These are phyloP conservation scores for Dorcus hopei DNA, from an alignment of 2,888 invertebrate species.

Conservation along the genomic window DNA sequence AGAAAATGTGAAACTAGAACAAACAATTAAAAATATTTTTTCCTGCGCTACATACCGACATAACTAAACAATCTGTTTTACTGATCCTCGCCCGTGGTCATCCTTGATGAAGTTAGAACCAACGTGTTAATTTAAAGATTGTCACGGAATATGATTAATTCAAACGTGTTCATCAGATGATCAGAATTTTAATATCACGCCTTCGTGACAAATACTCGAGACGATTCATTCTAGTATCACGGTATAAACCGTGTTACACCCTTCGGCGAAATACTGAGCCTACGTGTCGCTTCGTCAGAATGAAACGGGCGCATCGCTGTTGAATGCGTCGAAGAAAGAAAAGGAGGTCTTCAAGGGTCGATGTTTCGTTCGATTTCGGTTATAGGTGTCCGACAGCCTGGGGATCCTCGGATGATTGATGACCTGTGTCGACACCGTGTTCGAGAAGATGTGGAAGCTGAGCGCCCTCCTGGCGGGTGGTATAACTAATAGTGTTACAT, in stretches of 20 bases:
- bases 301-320: not conserved
- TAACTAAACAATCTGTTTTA: no score
- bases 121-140: conserved; percentile 33
- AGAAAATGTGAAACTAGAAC: no score
- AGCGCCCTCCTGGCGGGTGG: conserved; percentile 42
- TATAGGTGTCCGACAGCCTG: conserved; percentile 39
- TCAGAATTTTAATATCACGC: conserved; percentile 39
- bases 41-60: no score
- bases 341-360: conserved; percentile 12
- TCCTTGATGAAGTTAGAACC: conserved; percentile 44
- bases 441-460: conserved; percentile 45
- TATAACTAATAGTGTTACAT: conserved; percentile 47
- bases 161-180: conserved; percentile 32
- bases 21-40: no score
- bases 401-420: conserved; percentile 47
- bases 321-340: not conserved
- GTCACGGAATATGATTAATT: conserved; percentile 34
- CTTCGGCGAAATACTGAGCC: conserved; percentile 6
- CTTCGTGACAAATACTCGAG: conserved; percentile 35
- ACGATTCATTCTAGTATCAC: conserved; percentile 31
- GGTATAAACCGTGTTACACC: conserved; percentile 22
- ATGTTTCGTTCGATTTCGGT: conserved; percentile 19
- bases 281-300: not conserved
- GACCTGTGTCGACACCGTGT: conserved; percentile 48
- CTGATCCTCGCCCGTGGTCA: no score